Base-by-base conservation (phyloP, 2,888 invertebrate species). In the Amblyteles armatorius region DNA sequence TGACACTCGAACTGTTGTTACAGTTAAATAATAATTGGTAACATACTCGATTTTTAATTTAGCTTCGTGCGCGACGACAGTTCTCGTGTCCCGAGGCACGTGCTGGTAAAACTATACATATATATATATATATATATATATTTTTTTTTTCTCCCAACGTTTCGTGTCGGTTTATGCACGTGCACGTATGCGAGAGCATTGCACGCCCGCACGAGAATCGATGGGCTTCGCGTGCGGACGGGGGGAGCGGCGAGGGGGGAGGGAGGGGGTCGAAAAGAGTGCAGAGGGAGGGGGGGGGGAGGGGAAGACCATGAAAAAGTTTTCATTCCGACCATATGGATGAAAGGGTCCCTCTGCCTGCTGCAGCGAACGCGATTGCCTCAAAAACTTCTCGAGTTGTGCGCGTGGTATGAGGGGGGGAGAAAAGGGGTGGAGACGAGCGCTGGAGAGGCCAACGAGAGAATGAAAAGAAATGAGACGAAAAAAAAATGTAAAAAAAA, bases 281-380 rank as follows among this genome's bases (percentile, higher is more conserved):
- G 65, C 60, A 55, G 67, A 22, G n/a, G 65, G 50, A 55, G 22
- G 60, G 78, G n/a, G 65, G 50, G 65, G 22, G 60, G 78, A 73
- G 55, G 68, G 81, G 29, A 29, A 63, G 78, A 83, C 76, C 44
- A 85, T 79, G 69, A 80, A 84, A 60, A 85, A 79, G 67, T 81
- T 57, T 57, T 68, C 68, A 71, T 74, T 80, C 80, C 74, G 79
- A 85, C 83, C 83, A 83, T 72, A 77, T 78, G 57, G 55, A 50
- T 29, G 57, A n/a, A 48, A 57, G 73, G 68, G 50, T 40, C 69
- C 33, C 55, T n/a, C 60, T 44, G 40, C 22, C 44, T 71, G 60
- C 69, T 67, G 55, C 44, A 44, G 33, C 55, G 57, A 52, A 77
- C 26, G 36, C 78, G 78, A 73, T 71, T 78, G 71, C 52, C 77